phyloP scores from a whole-genome alignment of 2,797 vertebrate species.

The Argyrosomus regius region DNA sequence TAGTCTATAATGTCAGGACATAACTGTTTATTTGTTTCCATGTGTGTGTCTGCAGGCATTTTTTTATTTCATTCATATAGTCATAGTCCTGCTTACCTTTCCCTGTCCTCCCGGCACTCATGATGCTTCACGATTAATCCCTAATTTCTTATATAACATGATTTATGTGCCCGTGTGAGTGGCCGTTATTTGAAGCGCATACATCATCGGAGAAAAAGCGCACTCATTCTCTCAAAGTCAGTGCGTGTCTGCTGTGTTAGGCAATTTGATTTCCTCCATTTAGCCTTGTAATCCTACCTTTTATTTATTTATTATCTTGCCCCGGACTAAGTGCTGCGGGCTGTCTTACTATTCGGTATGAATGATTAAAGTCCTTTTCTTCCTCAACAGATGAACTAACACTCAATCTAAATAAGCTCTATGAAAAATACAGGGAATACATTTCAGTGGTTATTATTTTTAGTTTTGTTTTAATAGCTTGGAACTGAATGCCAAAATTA shows the following conservation, averaged over 20 bases:
- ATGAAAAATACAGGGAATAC: conserved; percentile 10
- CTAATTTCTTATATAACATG: neutral
- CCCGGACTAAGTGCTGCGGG: conserved; percentile 72
- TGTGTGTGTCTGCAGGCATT: conserved; percentile 12
- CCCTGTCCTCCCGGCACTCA: neutral
- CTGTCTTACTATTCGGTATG: conserved; percentile 46
- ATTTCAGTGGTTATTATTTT: neutral
- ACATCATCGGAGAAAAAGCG: conserved; percentile 46
- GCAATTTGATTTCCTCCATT: conserved; percentile 84
- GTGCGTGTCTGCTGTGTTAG: conserved; percentile 72
- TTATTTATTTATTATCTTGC: conserved; percentile 81
- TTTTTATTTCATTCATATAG: conserved; percentile 11
- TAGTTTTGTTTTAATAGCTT: neutral
- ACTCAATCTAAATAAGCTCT: conserved; percentile 30
- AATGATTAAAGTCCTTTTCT: conserved; percentile 64
- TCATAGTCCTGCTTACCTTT: conserved; percentile 10
- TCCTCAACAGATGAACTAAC: conserved; percentile 29
- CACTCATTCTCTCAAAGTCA: conserved; percentile 59
- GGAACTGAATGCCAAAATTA: neutral
- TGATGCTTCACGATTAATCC: conserved; percentile 20
- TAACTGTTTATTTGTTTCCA: neutral
- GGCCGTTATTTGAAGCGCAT: conserved; percentile 39
- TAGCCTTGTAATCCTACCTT: conserved; percentile 79
- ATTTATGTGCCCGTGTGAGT: conserved; percentile 34
- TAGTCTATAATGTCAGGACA: conserved; percentile 36